These are phyloP conservation scores for Cyrtonyx montezumae DNA, from an alignment of 2,113 vertebrate species.

Conservation along the genomic window DNA sequence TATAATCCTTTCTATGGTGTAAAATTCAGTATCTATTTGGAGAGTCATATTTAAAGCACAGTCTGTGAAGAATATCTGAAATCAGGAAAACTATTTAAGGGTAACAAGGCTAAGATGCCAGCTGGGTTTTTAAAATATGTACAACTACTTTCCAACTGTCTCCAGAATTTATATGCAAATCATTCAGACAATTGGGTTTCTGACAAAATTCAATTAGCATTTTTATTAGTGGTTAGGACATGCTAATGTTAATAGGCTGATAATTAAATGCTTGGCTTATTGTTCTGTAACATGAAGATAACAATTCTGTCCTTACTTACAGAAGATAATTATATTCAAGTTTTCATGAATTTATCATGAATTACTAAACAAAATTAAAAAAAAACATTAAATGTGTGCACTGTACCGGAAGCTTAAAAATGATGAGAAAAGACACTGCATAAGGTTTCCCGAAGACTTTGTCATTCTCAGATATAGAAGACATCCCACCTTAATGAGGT, in stretches of 20 bases:
- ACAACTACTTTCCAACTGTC: background rate
- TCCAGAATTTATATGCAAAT: background rate
- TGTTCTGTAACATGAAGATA: constrained; percentile 21
- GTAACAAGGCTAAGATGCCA: background rate
- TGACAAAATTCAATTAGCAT: background rate
- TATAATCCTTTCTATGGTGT: background rate
- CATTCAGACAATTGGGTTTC: constrained; percentile 14
- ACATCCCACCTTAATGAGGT: background rate
- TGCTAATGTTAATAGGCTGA: constrained; percentile 48
- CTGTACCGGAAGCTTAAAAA: background rate
- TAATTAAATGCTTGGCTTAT: constrained; percentile 53
- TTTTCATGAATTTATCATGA: background rate
- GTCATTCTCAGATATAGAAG: background rate
- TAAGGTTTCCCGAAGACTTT: background rate
- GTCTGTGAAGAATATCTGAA: background rate
- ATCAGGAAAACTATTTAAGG: background rate
- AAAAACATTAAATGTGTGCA: background rate
- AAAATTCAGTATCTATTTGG: background rate
- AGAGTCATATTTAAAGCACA: background rate
- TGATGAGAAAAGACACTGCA: background rate
- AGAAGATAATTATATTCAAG: background rate
- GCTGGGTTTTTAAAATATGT: background rate
- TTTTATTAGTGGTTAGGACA: background rate
- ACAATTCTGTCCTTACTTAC: background rate
- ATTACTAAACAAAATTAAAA: background rate